A percentile compares a stretch with the other conserved stretches of the same genome.
These are phyloP conservation scores for Catocala sponsa DNA, from an alignment of 2,888 invertebrate species.

Conservation along the genomic window DNA sequence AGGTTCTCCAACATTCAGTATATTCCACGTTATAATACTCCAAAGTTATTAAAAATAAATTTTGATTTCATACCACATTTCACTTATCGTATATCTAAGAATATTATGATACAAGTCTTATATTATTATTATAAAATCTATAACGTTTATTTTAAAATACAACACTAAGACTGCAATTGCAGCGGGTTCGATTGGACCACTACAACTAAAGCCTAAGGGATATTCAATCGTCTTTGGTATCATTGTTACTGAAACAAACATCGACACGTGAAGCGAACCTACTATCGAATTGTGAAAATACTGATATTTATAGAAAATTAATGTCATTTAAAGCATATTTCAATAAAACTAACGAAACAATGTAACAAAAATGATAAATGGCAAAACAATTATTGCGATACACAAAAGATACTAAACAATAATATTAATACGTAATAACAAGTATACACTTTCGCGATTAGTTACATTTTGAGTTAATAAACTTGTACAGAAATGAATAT, in stretches of 20 bases:
- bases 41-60: constrained; percentile 83
- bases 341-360: constrained; percentile 79
- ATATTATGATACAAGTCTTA: constrained; percentile 85
- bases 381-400: constrained; percentile 67
- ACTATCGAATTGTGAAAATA: constrained; percentile 67
- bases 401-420: constrained; percentile 45
- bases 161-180: constrained; percentile 70
- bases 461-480: constrained; percentile 18
- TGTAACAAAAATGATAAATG: constrained; percentile 76
- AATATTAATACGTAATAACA: constrained; percentile 42
- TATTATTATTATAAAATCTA: constrained; percentile 75
- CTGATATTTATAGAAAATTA: constrained; percentile 79
- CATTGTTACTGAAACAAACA: constrained; percentile 79
- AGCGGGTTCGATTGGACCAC: constrained; percentile 62
- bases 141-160: constrained; percentile 76
- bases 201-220: constrained; percentile 77
- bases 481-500: background rate
- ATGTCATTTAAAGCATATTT: constrained; percentile 82
- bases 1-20: constrained; percentile 39
- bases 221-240: constrained; percentile 88
- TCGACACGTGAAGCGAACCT: constrained; percentile 68
- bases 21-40: constrained; percentile 73
- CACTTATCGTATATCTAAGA: constrained; percentile 66
- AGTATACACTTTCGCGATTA: constrained; percentile 25
- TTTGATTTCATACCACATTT: constrained; percentile 73